Conservation (phyloP, 2,888 invertebrate species). For the Disparrhopalites patrizii region DNA sequence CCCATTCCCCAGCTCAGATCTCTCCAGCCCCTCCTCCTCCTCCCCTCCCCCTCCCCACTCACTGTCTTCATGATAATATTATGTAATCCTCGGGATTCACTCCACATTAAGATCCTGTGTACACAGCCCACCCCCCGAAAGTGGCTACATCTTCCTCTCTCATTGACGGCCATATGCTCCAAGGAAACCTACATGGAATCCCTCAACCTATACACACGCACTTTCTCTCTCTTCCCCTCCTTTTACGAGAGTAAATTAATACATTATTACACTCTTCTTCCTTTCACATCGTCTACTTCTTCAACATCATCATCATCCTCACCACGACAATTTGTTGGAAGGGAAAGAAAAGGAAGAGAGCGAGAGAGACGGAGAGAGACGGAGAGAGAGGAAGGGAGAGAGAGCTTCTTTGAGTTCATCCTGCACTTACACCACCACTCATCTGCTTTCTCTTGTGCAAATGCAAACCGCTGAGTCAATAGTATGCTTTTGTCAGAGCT, state of each 20-base stretch:
- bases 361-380: background rate
- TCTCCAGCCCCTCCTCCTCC: slow-evolving; percentile 1
- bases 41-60: slow-evolving; percentile 13
- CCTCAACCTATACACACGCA: background rate
- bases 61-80: background rate
- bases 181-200: too few species aligned
- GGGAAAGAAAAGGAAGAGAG: slow-evolving; percentile 1
- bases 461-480: background rate
- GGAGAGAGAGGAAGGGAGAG: slow-evolving; percentile 6
- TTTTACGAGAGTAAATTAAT: slow-evolving; percentile 26
- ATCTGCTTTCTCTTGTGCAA: background rate
- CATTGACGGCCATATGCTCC: too few species aligned
- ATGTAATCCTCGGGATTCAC: slow-evolving; percentile 1
- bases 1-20: background rate
- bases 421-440: too few species aligned
- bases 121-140: too few species aligned
- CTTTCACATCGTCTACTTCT: too few species aligned
- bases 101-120: background rate
- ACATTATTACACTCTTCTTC: slow-evolving; percentile 1
- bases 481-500: too few species aligned
- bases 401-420: slow-evolving; percentile 1
- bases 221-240: too few species aligned
- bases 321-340: slow-evolving; percentile 18
- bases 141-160: too few species aligned
- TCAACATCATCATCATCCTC: slow-evolving; percentile 11